These are phyloP conservation scores for Zosterops hypoxanthus DNA, from an alignment of 2,113 vertebrate species.

Conservation along the genomic window DNA sequence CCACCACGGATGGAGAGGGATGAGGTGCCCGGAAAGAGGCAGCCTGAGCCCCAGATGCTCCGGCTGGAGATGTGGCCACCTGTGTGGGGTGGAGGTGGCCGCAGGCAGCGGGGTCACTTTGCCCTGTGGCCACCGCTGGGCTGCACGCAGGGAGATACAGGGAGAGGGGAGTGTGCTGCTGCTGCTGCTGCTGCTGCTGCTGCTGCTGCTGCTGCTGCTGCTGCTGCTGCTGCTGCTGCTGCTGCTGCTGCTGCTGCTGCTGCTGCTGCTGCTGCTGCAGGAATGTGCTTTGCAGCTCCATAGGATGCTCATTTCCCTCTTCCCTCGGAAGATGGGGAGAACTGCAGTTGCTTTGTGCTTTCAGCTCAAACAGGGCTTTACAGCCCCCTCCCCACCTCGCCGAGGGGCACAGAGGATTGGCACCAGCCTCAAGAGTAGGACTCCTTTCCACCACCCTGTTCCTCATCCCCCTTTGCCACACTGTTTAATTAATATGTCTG, in stretches of 20 bases:
- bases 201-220: background rate
- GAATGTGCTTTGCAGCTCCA: background rate
- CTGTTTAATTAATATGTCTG: background rate
- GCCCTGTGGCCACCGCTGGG: background rate
- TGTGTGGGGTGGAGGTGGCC: slow-evolving; percentile 5
- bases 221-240: background rate
- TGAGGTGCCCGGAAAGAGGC: slow-evolving; percentile 42
- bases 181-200: background rate
- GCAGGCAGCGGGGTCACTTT: background rate
- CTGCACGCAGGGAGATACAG: background rate
- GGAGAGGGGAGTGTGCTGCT: background rate
- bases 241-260: too few species aligned
- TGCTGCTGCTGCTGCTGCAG: background rate
- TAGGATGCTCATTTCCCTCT: background rate
- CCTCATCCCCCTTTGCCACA: background rate
- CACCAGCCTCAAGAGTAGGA: background rate
- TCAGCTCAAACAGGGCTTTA: background rate
- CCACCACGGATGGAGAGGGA: background rate
- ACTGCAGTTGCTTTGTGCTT: background rate
- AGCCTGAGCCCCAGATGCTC: slow-evolving; percentile 55
- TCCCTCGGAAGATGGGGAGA: background rate
- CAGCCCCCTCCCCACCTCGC: background rate
- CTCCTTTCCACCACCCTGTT: background rate
- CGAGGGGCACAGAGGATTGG: too few species aligned
- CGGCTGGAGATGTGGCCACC: background rate